Percentiles rank a stretch among this genome's conserved stretches.
These are phyloP conservation scores for Noctua janthina DNA, from an alignment of 2,888 invertebrate genomes.

Conservation along the genomic window DNA sequence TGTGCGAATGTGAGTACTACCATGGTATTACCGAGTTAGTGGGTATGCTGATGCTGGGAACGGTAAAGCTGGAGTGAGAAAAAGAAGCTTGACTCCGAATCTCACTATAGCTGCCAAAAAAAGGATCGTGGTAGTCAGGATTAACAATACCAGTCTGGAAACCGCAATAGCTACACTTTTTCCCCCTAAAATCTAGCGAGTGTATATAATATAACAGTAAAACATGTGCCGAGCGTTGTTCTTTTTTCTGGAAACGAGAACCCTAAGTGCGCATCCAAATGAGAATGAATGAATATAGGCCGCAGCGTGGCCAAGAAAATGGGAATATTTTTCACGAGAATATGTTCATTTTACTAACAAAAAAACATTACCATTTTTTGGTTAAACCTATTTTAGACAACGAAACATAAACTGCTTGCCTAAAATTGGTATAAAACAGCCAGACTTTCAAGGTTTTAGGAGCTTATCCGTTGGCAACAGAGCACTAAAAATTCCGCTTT, in stretches of 20 bases:
- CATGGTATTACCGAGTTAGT: conserved; percentile 20
- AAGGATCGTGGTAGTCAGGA: not conserved
- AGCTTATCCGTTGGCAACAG: conserved; percentile 37
- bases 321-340: conserved; percentile 51
- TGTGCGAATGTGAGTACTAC: conserved; percentile 5
- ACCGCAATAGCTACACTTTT: conserved; percentile 19
- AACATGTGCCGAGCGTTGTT: conserved; percentile 39
- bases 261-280: conserved; percentile 55
- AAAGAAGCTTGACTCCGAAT: not conserved
- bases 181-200: conserved; percentile 23
- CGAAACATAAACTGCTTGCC: conserved; percentile 32
- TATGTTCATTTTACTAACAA: conserved; percentile 47
- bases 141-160: conserved; percentile 15
- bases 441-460: conserved; percentile 60
- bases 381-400: conserved; percentile 42
- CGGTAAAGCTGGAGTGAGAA: not conserved
- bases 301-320: conserved; percentile 56
- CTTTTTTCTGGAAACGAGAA: conserved; percentile 44
- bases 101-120: not conserved
- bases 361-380: conserved; percentile 35
- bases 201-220: conserved; percentile 34
- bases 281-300: conserved; percentile 58
- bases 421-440: conserved; percentile 33
- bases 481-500: conserved; percentile 58
- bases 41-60: not conserved